Conservation (phyloP, 1,140 invertebrate genomes). For the Drosophila mojavensis region DNA sequence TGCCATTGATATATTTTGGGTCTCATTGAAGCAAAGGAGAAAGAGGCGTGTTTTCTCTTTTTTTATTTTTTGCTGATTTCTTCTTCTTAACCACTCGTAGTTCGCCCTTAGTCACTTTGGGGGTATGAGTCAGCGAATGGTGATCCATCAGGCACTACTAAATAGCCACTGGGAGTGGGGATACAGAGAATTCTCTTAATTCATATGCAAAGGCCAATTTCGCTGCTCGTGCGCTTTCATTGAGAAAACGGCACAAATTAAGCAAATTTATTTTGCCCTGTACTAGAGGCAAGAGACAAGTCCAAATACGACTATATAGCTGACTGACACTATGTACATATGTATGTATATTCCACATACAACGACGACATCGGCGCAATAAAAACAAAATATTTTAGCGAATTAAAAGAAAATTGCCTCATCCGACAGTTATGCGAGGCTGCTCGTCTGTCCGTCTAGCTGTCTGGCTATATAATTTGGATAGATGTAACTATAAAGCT, state of each 20-base stretch:
- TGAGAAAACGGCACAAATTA: slow-evolving; percentile 67
- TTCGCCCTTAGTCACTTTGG: slow-evolving; percentile 63
- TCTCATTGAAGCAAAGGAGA: slow-evolving; percentile 21
- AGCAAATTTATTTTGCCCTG: slow-evolving; percentile 67
- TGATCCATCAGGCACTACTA: slow-evolving; percentile 38
- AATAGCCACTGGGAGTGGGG: slow-evolving; percentile 20
- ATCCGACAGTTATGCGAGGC: slow-evolving; percentile 56
- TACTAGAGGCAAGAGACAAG: slow-evolving; percentile 38
- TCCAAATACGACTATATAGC: no score
- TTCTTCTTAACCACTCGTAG: slow-evolving; percentile 24
- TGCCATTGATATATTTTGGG: slow-evolving; percentile 74
- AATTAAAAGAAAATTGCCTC: slow-evolving; percentile 80
- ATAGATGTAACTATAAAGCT: slow-evolving; percentile 58
- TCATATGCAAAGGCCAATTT: slow-evolving; percentile 69
- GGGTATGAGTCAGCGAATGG: slow-evolving; percentile 41
- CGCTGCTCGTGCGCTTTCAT: slow-evolving; percentile 62
- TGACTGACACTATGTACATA: no score
- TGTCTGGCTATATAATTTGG: slow-evolving; percentile 40
- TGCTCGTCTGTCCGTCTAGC: slow-evolving; percentile 4
- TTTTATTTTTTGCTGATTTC: no score
- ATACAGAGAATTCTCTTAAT: slow-evolving; percentile 24
- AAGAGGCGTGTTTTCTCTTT: slow-evolving; percentile 6
- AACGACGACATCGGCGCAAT: slow-evolving; percentile 31
- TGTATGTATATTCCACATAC: no score
- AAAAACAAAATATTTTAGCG: slow-evolving; percentile 75